Conservation (phyloP, 2,113 vertebrate genomes). For the Mastomys natalensis region DNA sequence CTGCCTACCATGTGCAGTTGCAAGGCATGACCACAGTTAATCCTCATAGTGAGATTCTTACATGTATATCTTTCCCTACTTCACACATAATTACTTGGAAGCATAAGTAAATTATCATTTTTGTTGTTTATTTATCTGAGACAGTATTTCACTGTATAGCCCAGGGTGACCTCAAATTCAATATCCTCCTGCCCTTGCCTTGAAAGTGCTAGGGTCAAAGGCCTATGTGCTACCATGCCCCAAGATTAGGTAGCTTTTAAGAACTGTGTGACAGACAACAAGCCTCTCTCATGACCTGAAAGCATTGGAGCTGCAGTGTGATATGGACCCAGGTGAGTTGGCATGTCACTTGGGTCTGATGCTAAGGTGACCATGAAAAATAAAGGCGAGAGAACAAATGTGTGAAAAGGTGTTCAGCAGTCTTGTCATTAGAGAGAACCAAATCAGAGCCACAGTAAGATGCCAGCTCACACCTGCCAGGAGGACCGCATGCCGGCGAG, state of each 20-base stretch:
- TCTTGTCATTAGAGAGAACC: neutral
- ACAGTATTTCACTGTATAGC: neutral
- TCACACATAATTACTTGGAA: neutral
- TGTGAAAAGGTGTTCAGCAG: neutral
- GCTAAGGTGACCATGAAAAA: neutral
- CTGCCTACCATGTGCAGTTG: neutral
- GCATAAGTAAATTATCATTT: neutral
- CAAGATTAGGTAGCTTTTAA: neutral
- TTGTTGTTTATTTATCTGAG: neutral
- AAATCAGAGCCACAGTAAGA: constrained; percentile 5
- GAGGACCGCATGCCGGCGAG: neutral
- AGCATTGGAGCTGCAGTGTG: neutral
- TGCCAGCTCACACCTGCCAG: neutral
- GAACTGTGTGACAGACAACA: neutral
- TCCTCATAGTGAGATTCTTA: neutral
- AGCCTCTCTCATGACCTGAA: neutral
- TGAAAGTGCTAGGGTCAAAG: neutral
- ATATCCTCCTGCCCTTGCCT: neutral
- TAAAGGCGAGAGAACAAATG: constrained; percentile 10
- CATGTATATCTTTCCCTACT: neutral
- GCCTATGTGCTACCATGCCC: neutral
- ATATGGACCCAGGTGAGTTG: neutral
- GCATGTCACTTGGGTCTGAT: neutral
- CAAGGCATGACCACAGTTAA: neutral
- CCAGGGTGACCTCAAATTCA: neutral